Evolutionary conservation across 2,888 invertebrate species (phyloP).

Genomic region (Diaphora mendica): DNA sequence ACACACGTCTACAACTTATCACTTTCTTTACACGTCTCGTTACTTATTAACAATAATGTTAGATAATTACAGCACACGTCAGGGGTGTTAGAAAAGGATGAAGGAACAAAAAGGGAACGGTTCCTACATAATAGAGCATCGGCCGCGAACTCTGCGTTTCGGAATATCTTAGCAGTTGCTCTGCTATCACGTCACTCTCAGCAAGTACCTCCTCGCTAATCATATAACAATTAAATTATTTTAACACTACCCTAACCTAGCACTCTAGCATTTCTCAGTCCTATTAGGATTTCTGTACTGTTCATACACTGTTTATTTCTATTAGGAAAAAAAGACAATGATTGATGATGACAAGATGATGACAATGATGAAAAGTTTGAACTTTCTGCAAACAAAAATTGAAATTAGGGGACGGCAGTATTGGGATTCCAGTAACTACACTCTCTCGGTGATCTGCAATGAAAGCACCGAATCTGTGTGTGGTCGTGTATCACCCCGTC

Average conservation of each 20-base stretch:
- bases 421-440: no score
- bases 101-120: constrained; percentile 63
- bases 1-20: constrained; percentile 27
- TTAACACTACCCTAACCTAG: background rate
- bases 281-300: no score
- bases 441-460: no score
- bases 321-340: no score
- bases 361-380: no score
- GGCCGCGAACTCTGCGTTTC: constrained; percentile 72
- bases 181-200: constrained; percentile 66
- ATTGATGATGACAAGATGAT: no score
- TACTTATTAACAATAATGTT: constrained; percentile 41
- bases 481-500: no score
- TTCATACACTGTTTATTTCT: no score
- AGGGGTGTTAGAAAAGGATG: constrained; percentile 56
- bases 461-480: no score
- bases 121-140: constrained; percentile 74
- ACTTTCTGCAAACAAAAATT: no score
- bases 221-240: background rate
- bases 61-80: constrained; percentile 56
- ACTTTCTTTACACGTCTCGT: constrained; percentile 35
- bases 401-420: no score
- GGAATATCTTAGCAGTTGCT: constrained; percentile 77
- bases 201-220: constrained; percentile 45
- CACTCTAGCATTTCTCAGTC: no score